Percentiles rank a stretch among this genome's conserved stretches.
phyloP scores from a whole-genome alignment of 2,113 vertebrate genomes.

The Piprites chloris region DNA sequence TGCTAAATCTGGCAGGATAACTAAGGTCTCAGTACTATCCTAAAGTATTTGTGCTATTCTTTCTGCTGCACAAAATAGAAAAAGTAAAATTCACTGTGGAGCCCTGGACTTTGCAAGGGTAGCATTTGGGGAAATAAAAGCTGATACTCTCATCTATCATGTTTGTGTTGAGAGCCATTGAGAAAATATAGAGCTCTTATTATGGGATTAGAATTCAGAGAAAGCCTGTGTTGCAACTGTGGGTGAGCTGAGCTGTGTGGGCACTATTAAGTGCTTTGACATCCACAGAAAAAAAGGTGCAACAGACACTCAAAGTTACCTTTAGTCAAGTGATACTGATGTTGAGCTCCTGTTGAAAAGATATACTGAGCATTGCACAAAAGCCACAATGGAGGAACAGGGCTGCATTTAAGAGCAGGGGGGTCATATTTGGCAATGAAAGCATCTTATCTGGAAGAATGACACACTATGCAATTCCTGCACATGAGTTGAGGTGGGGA shows the following conservation, averaged over 20 bases:
- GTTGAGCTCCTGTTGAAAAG: background rate
- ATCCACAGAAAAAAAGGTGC: background rate
- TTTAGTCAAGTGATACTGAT: background rate
- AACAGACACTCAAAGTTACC: background rate
- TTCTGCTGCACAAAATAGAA: background rate
- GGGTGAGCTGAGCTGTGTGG: background rate
- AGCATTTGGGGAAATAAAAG: background rate
- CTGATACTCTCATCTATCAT: background rate
- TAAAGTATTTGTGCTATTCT: background rate
- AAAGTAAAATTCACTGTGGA: background rate
- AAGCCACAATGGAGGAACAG: rapidly evolving
- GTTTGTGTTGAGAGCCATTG: background rate
- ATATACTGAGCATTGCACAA: background rate
- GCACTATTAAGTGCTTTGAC: background rate
- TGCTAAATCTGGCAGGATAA: background rate
- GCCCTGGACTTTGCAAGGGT: background rate
- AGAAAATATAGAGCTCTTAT: background rate
- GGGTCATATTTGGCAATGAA: background rate
- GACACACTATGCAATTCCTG: background rate
- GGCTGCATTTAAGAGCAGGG: rapidly evolving
- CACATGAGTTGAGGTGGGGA: background rate
- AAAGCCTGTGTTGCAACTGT: background rate
- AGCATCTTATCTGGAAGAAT: background rate
- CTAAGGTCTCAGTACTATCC: background rate
- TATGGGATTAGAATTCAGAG: background rate